Evolutionary conservation across 2,113 vertebrate species (phyloP), one percentile per base, ranked within the genome.

Genomic region (Orthonyx spaldingii): DNA sequence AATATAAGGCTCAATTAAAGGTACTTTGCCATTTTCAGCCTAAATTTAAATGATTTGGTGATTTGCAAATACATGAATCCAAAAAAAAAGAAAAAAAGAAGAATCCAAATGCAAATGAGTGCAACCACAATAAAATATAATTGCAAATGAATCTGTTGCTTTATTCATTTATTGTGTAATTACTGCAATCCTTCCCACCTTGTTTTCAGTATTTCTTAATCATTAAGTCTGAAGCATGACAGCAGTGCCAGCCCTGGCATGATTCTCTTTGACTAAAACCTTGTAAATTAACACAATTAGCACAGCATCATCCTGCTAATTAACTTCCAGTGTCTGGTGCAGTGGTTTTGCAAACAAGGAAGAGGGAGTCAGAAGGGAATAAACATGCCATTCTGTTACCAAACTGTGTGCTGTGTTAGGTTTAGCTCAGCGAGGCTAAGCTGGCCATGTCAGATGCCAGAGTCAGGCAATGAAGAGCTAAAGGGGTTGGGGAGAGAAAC

Each of bases 241-340:
- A 99, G 98, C 98, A 97, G 97, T 98, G 98, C 98, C 98, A 98
- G 98, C 98, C 98, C 98, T 98, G 98, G 98, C 98, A 98, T 98
- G 97, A 98, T 98, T 99, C 98, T 98, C 98, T 99, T 99, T 99
- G 98, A 99, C 98, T 99, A 98, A 99, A 99, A 99, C 99, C 98
- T 99, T 99, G 99, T 99, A 99, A 99, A 99, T 99, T 99, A 99
- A 99, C 98, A 98, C 99, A 99, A 99, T 99, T 99, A 99, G 98
- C 98, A 98, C 98, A 98, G 98, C 98, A 98, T 99, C 99, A 98
- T 99, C 98, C 98, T 97, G 98, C 98, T 99, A 99, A 99, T 99
- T 99, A 99, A 98, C 98, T 99, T 98, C 98, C 97, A 98, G 98
- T 98, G 98, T 98, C 98, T 98, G 97, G 98, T 98, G 98, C 98